These are phyloP conservation scores for Crotalus tigris DNA, from an alignment of 2,113 vertebrate species.

Conservation along the genomic window DNA sequence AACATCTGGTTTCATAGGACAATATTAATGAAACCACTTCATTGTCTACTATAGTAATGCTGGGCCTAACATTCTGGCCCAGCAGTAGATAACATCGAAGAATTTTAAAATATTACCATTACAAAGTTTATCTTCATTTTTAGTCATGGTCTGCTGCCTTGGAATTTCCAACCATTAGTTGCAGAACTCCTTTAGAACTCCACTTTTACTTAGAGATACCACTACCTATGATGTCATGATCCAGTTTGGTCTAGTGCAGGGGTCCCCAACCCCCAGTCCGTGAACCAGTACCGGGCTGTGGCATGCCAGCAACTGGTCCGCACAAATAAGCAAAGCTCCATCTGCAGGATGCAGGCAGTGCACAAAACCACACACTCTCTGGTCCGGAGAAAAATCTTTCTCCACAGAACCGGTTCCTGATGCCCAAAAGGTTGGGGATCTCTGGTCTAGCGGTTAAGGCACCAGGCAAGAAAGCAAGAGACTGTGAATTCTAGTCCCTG, in stretches of 20 bases:
- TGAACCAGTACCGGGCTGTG: too few relatives aligned
- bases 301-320: too few relatives aligned
- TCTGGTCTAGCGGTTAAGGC: background rate
- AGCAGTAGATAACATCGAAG: background rate
- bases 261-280: too few relatives aligned
- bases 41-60: background rate
- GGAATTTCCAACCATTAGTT: background rate
- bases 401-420: too few relatives aligned
- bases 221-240: background rate
- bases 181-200: background rate
- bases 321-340: too few relatives aligned
- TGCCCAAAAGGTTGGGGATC: too few relatives aligned
- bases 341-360: too few relatives aligned
- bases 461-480: background rate
- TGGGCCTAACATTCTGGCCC: background rate
- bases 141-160: background rate
- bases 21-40: background rate
- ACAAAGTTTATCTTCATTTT: background rate
- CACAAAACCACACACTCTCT: too few relatives aligned
- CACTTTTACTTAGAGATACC: background rate
- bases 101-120: background rate
- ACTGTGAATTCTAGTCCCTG: too few relatives aligned
- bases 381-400: too few relatives aligned
- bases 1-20: background rate
- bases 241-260: background rate